Evolutionary conservation across 1,140 invertebrate species (phyloP).

Genomic region (Ectropis grisescens): DNA sequence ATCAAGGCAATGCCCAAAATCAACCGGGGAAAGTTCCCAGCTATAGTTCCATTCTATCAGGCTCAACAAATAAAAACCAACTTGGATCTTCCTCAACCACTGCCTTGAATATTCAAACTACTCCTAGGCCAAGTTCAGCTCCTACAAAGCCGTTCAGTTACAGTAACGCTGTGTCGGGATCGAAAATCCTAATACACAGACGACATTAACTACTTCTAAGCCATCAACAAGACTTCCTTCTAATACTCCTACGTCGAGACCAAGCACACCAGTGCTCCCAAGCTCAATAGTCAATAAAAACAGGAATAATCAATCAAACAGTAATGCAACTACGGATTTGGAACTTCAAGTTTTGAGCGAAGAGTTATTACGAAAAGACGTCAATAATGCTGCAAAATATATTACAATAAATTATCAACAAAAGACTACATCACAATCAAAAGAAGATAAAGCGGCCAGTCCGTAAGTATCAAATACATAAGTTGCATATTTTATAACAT

Average conservation of each 20-base stretch:
- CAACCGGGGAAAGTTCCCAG: conserved; percentile 24
- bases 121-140: conserved; percentile 6
- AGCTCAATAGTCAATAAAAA: conserved; percentile 50
- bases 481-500: not conserved
- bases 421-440: conserved; percentile 75
- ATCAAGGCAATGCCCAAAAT: conserved; percentile 24
- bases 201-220: conserved; percentile 18
- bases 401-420: conserved; percentile 80
- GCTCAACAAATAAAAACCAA: conserved; percentile 17
- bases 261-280: conserved; percentile 41
- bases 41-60: conserved; percentile 45
- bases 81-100: conserved; percentile 4
- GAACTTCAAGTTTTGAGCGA: conserved; percentile 79
- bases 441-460: conserved; percentile 78
- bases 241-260: conserved; percentile 20
- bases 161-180: conserved; percentile 33
- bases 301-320: conserved; percentile 21
- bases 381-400: conserved; percentile 76
- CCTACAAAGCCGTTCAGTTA: conserved; percentile 38
- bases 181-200: conserved; percentile 2
- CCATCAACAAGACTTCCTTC: conserved; percentile 8
- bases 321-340: conserved; percentile 54
- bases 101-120: conserved; percentile 1
- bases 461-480: conserved; percentile 72
- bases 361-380: conserved; percentile 78